These are phyloP conservation scores for Anas georgica DNA, from an alignment of 2,797 vertebrate genomes.

Conservation along the genomic window DNA sequence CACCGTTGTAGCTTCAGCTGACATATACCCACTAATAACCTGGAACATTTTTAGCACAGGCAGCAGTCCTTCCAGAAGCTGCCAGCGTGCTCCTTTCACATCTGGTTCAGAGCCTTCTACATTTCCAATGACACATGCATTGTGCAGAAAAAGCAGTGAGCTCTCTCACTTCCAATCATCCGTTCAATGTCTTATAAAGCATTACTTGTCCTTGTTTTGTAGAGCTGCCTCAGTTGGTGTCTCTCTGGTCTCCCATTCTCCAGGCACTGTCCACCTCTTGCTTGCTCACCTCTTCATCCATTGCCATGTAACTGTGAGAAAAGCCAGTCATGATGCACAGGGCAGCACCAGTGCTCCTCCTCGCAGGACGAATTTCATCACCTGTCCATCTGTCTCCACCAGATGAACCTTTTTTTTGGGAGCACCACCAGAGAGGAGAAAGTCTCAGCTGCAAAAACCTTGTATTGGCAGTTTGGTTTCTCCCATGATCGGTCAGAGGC, in stretches of 20 bases:
- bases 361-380: background rate
- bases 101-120: background rate
- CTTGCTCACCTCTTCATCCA: background rate
- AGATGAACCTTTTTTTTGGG: fast-evolving
- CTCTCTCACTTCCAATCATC: background rate
- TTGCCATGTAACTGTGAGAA: background rate
- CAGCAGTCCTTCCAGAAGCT: background rate
- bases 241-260: background rate
- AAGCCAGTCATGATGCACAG: background rate
- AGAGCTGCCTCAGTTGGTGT: background rate
- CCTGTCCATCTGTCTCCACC: background rate
- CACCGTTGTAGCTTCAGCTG: background rate
- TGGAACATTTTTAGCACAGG: background rate
- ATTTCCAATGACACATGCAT: background rate
- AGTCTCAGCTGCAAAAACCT: background rate
- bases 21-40: background rate
- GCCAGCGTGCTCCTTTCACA: background rate
- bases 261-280: background rate
- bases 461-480: background rate
- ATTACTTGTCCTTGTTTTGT: background rate
- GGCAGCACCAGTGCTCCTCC: background rate
- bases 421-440: background rate
- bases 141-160: background rate
- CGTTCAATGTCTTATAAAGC: background rate
- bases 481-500: fast-evolving